Percentiles rank a stretch among this genome's conserved stretches.
phyloP scores from a whole-genome alignment of 2,888 invertebrate genomes.

The Acrobasis repandana region DNA sequence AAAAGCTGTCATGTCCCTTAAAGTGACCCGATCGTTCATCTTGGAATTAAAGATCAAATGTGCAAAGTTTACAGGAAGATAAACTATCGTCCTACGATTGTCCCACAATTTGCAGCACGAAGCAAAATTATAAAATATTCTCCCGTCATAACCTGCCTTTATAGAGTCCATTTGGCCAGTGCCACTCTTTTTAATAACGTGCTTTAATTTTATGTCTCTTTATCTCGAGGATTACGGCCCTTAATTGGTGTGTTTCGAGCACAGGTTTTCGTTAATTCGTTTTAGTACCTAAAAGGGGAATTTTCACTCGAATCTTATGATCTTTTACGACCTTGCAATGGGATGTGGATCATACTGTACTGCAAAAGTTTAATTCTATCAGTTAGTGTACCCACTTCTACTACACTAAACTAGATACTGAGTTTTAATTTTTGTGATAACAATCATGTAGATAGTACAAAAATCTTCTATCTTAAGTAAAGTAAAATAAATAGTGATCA shows the following conservation, averaged over 20 bases:
- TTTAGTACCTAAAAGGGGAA: conserved; percentile 30
- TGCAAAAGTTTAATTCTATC: no score
- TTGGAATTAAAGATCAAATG: background rate
- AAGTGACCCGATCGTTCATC: background rate
- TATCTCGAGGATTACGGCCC: conserved; percentile 64
- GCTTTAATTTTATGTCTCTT: conserved; percentile 75
- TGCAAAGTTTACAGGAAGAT: background rate
- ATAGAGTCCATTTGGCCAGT: conserved; percentile 72
- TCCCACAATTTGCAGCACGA: conserved; percentile 48
- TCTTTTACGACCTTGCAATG: no score
- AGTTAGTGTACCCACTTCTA: no score
- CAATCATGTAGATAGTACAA: no score
- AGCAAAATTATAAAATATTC: conserved; percentile 61
- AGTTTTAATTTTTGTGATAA: no score
- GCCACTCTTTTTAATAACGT: conserved; percentile 75
- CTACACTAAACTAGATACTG: no score
- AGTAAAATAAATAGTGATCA: no score
- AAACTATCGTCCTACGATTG: conserved; percentile 42
- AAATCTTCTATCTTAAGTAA: no score
- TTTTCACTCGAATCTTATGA: no score
- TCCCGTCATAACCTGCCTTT: conserved; percentile 69
- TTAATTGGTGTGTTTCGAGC: conserved; percentile 65
- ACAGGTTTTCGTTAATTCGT: conserved; percentile 49
- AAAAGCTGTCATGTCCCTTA: no score
- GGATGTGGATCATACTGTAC: no score